Percentiles rank a stretch among this genome's conserved stretches.
These are phyloP conservation scores for Rhinolophus sinicus DNA, from an alignment of 2,113 vertebrate genomes.

Conservation along the genomic window DNA sequence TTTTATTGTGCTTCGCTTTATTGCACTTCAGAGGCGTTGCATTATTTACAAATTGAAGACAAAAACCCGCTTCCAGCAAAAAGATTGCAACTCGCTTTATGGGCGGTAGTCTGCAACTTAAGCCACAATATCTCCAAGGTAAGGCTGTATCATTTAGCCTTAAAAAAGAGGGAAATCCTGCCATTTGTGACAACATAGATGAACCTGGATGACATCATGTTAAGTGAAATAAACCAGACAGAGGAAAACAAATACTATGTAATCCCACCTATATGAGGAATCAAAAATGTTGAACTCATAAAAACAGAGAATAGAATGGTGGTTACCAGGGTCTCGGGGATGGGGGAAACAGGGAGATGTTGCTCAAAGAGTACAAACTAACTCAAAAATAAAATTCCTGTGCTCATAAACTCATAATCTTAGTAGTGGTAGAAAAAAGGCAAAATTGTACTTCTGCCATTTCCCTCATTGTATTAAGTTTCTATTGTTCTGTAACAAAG, in stretches of 20 bases:
- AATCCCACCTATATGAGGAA: not conserved
- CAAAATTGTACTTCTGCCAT: not conserved
- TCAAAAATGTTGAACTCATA: not conserved
- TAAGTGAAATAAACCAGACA: not conserved
- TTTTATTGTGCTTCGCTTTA: not conserved
- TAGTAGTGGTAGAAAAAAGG: not conserved
- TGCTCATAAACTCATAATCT: not conserved
- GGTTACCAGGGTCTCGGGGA: not conserved
- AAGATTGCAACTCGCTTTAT: not conserved
- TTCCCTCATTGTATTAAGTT: not conserved
- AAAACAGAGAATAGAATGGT: not conserved
- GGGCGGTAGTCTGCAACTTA: accelerated
- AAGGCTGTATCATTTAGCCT: not conserved
- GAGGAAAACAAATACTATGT: not conserved
- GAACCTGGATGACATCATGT: not conserved
- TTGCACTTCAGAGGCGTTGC: not conserved
- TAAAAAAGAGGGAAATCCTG: not conserved
- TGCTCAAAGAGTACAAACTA: not conserved
- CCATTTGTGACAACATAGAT: not conserved
- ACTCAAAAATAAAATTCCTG: not conserved
- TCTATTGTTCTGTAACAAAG: not conserved
- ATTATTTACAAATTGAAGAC: not conserved
- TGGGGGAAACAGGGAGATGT: not conserved
- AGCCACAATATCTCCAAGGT: not conserved
- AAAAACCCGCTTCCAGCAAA: not conserved